Evolutionary conservation across 2,888 invertebrate species (phyloP), one percentile per base, ranked within the genome.

Genomic region (Meloe dianella): DNA sequence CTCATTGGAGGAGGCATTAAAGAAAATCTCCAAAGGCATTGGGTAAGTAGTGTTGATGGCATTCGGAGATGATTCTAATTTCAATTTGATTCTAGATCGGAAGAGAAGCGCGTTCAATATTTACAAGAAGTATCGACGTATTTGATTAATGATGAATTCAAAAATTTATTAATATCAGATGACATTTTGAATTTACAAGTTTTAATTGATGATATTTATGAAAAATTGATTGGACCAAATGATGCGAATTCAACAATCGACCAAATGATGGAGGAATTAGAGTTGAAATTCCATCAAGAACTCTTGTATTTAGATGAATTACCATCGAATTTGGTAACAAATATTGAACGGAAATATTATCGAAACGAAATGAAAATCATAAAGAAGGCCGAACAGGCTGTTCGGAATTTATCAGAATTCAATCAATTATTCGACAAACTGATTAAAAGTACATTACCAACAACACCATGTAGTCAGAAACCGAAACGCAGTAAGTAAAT

Each of bases 131-230:
- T 87, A 64, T 89, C 89, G 68, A 84, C 84, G 68, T 84, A 85
- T 73, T 82, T 90, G 63, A 81, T 91, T 14, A 81, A 87, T 67
- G 86, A 87, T 0, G 80, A 86, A 57, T 90, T 90, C 78, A 87
- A 86, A 65, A 83, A 87, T 17, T 81, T 86, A 35, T 85, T 89
- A 0, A 87, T 87, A 62, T 85, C 87, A 12, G 84, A 85, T 38
- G 86, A 87, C 10, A 86, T 89, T 35, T 81, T 90, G 24, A 87
- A 87, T 77, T 79, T 90, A 41, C 82, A 85, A 68, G 83, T 88
- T 8, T 88, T 88, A 77, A 85, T 91, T 63, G 89, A 90, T 77
- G 90, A 89, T 77, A 86, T 89, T 32, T 91, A 87, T 77, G 89
- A 90, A 79, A 86, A 85, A 57, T 83, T 89, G 54, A 84, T 88